A percentile compares a stretch with the other conserved stretches of the same genome.
phyloP scores from a whole-genome alignment of 2,113 vertebrate species.

The Syngnathus floridae region DNA sequence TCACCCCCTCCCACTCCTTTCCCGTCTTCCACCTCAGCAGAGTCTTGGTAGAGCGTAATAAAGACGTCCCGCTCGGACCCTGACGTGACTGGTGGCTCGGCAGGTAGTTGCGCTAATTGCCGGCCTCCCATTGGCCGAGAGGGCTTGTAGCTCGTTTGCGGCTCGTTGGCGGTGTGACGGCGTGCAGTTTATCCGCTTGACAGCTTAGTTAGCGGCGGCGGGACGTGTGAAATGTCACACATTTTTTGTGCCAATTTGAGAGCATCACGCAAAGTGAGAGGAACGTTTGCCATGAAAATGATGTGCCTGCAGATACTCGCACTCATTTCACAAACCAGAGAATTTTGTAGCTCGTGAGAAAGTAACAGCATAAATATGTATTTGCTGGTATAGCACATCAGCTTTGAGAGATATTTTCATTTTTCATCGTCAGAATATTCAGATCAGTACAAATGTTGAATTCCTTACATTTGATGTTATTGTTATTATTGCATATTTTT shows the following conservation, averaged over 20 bases:
- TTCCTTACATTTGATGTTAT: no score
- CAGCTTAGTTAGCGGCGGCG: slow-evolving; percentile 74
- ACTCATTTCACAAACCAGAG: slow-evolving; percentile 8
- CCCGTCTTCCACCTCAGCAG: slow-evolving; percentile 1
- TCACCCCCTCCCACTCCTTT: neutral
- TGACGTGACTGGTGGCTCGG: slow-evolving; percentile 51
- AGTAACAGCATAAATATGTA: neutral
- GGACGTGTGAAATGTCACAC: slow-evolving; percentile 73
- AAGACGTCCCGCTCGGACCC: slow-evolving; percentile 53
- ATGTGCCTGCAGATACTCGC: slow-evolving; percentile 19
- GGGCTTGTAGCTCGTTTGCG: slow-evolving; percentile 64
- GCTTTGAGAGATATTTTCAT: no score
- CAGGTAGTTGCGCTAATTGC: slow-evolving; percentile 55
- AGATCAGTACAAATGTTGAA: no score
- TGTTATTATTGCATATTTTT: no score
- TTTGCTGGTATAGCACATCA: no score
- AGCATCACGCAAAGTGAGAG: slow-evolving; percentile 32
- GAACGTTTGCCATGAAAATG: slow-evolving; percentile 31
- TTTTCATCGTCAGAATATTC: neutral
- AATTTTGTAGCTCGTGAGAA: neutral
- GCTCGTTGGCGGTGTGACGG: slow-evolving; percentile 64
- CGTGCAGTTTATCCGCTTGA: slow-evolving; percentile 66
- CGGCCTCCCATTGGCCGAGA: slow-evolving; percentile 36
- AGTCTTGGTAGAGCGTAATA: slow-evolving; percentile 44
- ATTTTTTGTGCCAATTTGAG: slow-evolving; percentile 56